A percentile compares a stretch with the other conserved stretches of the same genome.
phyloP scores from a whole-genome alignment of 1,140 invertebrate genomes.

The Drosophila kepulauana region DNA sequence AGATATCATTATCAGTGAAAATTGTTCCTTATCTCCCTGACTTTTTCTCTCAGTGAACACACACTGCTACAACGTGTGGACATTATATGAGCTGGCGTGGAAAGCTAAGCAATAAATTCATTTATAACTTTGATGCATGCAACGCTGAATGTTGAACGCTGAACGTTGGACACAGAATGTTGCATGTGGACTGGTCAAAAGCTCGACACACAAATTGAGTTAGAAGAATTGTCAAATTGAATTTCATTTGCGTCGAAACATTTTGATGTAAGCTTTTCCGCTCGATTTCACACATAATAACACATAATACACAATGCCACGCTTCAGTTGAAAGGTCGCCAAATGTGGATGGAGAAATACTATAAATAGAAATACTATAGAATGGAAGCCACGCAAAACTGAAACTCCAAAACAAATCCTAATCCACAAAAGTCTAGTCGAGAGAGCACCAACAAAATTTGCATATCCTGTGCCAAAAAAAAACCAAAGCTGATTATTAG shows the following conservation, averaged over 20 bases:
- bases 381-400: neutral
- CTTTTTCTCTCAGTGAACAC: too few relatives aligned
- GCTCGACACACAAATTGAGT: slow-evolving; percentile 72
- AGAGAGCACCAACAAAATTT: slow-evolving; percentile 48
- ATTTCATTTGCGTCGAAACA: slow-evolving; percentile 65
- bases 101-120: slow-evolving; percentile 64
- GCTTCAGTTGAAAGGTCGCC: neutral
- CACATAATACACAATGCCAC: slow-evolving; percentile 6
- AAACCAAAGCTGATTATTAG: neutral
- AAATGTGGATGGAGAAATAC: too few relatives aligned
- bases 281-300: slow-evolving; percentile 61
- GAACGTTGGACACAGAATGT: slow-evolving; percentile 25
- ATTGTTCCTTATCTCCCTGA: too few relatives aligned
- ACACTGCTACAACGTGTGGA: too few relatives aligned
- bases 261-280: slow-evolving; percentile 51
- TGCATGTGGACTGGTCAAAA: slow-evolving; percentile 62
- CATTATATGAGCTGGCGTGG: neutral
- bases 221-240: slow-evolving; percentile 75
- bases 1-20: too few relatives aligned
- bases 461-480: slow-evolving; percentile 24
- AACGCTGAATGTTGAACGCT: slow-evolving; percentile 38
- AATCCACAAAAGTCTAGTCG: neutral
- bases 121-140: slow-evolving; percentile 67
- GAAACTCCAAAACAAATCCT: slow-evolving; percentile 36
- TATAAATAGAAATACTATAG: neutral